Percentiles rank a stretch among this genome's conserved stretches.
Evolutionary conservation across 2,797 vertebrate genomes (phyloP).

Genomic region (Gila robusta): DNA sequence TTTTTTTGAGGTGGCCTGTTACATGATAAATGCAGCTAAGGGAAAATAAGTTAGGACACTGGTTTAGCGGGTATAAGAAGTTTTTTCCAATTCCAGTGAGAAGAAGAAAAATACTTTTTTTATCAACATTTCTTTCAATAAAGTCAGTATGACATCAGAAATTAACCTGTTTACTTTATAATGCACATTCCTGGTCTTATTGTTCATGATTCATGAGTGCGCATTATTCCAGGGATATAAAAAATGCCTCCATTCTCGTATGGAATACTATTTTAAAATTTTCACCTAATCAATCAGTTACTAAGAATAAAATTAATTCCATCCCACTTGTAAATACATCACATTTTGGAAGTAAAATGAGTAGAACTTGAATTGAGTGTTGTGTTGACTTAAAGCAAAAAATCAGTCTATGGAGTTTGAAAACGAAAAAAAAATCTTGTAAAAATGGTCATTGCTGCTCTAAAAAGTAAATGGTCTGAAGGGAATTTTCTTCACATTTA

Average conservation of each 20-base stretch:
- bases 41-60: neutral
- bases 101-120: neutral
- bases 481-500: neutral
- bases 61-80: neutral
- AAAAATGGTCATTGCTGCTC: too few species aligned
- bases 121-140: neutral
- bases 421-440: neutral
- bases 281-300: neutral
- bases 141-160: neutral
- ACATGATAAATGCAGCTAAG: neutral
- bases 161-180: neutral
- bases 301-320: neutral
- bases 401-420: neutral
- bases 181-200: neutral
- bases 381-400: neutral
- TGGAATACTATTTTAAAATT: neutral
- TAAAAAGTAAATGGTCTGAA: neutral
- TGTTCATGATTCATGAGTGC: neutral
- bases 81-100: neutral
- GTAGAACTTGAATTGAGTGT: neutral
- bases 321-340: neutral
- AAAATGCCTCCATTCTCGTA: neutral
- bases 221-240: neutral
- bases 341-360: neutral
- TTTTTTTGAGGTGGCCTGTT: constrained; percentile 22